Evolutionary conservation across 2,113 vertebrate genomes (phyloP).

Genomic region (Melanerpes formicivorus): DNA sequence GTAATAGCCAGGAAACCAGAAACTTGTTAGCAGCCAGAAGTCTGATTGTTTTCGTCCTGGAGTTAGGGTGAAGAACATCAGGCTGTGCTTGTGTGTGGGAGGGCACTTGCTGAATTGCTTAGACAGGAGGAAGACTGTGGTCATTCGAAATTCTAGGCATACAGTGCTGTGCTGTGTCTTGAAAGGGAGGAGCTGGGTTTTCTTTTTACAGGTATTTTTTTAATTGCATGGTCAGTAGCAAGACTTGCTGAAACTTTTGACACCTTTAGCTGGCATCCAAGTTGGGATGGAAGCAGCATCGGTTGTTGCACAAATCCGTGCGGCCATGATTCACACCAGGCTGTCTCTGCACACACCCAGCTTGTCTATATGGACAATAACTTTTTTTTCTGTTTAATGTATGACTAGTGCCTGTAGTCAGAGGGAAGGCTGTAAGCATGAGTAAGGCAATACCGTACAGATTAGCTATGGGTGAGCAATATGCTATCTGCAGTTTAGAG

Average conservation of each 20-base stretch:
- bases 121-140: background rate
- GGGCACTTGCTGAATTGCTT: background rate
- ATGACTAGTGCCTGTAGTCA: background rate
- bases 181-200: background rate
- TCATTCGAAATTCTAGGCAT: background rate
- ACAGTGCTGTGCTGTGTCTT: background rate
- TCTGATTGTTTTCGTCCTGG: background rate
- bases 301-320: background rate
- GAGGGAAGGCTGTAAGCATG: background rate
- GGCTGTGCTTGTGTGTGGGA: background rate
- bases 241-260: background rate
- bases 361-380: background rate
- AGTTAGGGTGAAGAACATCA: background rate
- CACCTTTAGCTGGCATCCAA: background rate
- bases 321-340: background rate
- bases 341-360: background rate
- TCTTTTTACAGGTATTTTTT: background rate
- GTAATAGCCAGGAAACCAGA: slow-evolving; percentile 2
- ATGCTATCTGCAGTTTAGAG: background rate
- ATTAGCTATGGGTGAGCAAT: background rate
- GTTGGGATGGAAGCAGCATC: background rate
- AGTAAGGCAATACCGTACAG: background rate
- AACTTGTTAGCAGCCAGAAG: background rate
- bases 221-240: background rate
- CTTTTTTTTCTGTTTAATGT: background rate